Conservation (phyloP, 1,140 invertebrate genomes). For the Mesaphorura yosii region DNA sequence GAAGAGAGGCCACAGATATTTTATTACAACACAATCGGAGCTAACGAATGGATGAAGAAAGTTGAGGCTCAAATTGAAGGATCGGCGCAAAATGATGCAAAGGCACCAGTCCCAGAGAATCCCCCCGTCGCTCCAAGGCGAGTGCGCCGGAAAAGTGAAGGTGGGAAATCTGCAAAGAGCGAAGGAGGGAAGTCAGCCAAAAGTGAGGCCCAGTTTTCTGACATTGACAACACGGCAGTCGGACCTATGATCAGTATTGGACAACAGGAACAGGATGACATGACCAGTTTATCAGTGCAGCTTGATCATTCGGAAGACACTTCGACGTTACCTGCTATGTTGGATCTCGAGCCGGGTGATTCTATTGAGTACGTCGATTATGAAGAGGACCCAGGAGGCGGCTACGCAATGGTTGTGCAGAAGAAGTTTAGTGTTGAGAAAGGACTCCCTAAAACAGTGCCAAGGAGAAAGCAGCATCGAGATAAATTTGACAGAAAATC, state of each 20-base stretch:
- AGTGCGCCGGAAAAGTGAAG: constrained; percentile 34
- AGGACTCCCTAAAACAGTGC: constrained; percentile 19
- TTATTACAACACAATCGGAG: constrained; percentile 31
- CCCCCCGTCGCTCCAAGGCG: constrained; percentile 38
- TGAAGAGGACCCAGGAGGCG: constrained; percentile 17
- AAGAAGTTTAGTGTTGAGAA: no score
- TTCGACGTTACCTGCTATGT: no score
- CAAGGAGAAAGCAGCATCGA: constrained; percentile 23
- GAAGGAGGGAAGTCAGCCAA: constrained; percentile 5
- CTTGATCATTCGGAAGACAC: no score
- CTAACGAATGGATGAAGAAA: constrained; percentile 34
- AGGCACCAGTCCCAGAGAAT: constrained; percentile 35
- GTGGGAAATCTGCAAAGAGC: neutral
- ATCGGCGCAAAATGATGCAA: no score
- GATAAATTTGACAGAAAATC: constrained; percentile 9
- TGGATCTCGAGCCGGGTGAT: no score
- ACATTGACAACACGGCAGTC: no score
- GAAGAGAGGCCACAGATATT: constrained; percentile 12
- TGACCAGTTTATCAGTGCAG: no score
- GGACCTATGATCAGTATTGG: no score
- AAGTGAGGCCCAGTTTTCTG: neutral
- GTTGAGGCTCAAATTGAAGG: constrained; percentile 17
- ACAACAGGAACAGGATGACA: no score
- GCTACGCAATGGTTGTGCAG: constrained; percentile 28
- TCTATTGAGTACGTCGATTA: constrained; percentile 11